These are phyloP conservation scores for Phalanger gymnotis DNA, from an alignment of 2,797 vertebrate species.

Conservation along the genomic window DNA sequence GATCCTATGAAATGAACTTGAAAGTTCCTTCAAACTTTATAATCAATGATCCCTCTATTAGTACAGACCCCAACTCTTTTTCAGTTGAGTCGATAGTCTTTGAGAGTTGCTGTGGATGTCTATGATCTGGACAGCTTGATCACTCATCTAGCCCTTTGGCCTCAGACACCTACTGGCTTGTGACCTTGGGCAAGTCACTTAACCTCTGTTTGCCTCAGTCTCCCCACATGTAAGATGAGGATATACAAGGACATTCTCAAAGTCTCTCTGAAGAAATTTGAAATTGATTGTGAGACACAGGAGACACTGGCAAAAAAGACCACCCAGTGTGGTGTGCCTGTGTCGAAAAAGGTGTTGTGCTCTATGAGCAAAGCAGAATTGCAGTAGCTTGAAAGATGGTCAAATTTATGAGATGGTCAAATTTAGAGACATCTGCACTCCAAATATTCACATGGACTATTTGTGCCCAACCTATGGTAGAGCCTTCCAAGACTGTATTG, in stretches of 20 bases:
- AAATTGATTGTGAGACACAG: not conserved
- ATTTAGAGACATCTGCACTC: not conserved
- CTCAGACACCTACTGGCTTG: not conserved
- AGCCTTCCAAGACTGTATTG: not conserved
- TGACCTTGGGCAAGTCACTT: not conserved
- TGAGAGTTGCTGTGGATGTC: not conserved
- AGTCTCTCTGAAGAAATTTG: not conserved
- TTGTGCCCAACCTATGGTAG: not conserved
- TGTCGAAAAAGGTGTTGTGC: not conserved
- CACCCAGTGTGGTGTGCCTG: not conserved
- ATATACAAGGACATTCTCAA: not conserved
- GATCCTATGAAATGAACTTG: not conserved
- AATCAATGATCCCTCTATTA: not conserved
- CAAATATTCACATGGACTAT: not conserved
- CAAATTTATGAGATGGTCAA: rapidly evolving
- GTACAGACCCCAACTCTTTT: not conserved
- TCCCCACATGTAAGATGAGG: not conserved
- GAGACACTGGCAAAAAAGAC: not conserved
- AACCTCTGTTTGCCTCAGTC: not conserved
- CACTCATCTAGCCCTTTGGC: not conserved
- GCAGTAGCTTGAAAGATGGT: not conserved
- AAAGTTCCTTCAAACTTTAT: not conserved
- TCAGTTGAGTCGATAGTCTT: not conserved
- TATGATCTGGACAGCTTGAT: not conserved
- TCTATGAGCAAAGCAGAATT: not conserved